Evolutionary conservation across 2,797 vertebrate species (phyloP).

Genomic region (Hippopotamyrus pictus): DNA sequence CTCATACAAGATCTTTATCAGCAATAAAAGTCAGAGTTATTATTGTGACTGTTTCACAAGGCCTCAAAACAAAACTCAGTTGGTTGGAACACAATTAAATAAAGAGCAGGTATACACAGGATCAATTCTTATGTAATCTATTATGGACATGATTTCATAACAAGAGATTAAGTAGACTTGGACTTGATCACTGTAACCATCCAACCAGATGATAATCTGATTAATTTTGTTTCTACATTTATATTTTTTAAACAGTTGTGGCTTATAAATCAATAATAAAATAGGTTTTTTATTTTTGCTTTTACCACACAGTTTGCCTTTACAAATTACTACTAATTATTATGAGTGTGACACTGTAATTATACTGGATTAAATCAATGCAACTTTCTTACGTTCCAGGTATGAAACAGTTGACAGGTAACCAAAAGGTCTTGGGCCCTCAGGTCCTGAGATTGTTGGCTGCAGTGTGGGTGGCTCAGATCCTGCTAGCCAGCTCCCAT

Average conservation of each 20-base stretch:
- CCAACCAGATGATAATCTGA: background rate
- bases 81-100: background rate
- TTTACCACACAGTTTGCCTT: background rate
- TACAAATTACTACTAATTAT: background rate
- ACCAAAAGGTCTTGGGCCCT: background rate
- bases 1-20: background rate
- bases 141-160: constrained; percentile 16
- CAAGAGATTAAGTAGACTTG: background rate
- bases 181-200: background rate
- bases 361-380: background rate
- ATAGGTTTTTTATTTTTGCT: background rate
- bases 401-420: background rate
- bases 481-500: background rate
- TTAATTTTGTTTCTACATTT: background rate
- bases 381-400: background rate
- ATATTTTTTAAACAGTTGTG: background rate
- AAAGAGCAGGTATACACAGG: background rate
- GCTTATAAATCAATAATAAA: background rate
- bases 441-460: background rate
- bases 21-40: background rate
- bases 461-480: background rate
- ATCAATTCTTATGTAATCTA: constrained; percentile 6
- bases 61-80: background rate
- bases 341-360: background rate
- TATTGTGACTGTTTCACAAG: background rate